These are phyloP conservation scores for Sericinus montela DNA, from an alignment of 2,888 invertebrate genomes.

Conservation along the genomic window DNA sequence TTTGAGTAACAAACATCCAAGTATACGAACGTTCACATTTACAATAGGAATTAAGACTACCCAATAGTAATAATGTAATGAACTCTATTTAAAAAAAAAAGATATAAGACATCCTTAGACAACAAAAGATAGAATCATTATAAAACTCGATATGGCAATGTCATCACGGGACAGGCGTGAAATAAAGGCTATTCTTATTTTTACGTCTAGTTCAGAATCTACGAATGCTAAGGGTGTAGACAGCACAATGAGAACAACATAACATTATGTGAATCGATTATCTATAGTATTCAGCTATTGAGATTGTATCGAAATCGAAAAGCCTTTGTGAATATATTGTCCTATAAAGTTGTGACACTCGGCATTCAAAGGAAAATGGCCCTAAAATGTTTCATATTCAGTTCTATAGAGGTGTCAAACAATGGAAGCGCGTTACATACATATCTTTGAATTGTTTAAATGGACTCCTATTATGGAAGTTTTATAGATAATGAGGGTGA, in stretches of 20 bases:
- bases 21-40: too few species aligned
- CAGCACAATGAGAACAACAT: conserved; percentile 71
- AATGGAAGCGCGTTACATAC: not conserved
- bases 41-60: too few species aligned
- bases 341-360: conserved; percentile 37
- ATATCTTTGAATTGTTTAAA: conserved; percentile 16
- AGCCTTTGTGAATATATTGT: conserved; percentile 49
- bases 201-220: conserved; percentile 52
- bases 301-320: conserved; percentile 61
- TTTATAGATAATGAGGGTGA: not conserved
- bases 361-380: conserved; percentile 30
- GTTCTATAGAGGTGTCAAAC: conserved; percentile 19
- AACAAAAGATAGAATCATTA: conserved; percentile 27
- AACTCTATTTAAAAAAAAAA: too few species aligned
- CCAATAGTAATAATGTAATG: too few species aligned
- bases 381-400: conserved; percentile 22
- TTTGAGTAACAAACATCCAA: too few species aligned
- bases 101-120: conserved; percentile 4
- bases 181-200: conserved; percentile 59
- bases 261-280: conserved; percentile 45
- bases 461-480: conserved; percentile 7
- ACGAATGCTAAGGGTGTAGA: conserved; percentile 53
- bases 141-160: conserved; percentile 38
- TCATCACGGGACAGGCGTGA: conserved; percentile 41
- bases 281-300: conserved; percentile 60